Evolutionary conservation across 2,797 vertebrate species (phyloP), one percentile per base, ranked within the genome.

Genomic region (Geotrypetes seraphini): DNA sequence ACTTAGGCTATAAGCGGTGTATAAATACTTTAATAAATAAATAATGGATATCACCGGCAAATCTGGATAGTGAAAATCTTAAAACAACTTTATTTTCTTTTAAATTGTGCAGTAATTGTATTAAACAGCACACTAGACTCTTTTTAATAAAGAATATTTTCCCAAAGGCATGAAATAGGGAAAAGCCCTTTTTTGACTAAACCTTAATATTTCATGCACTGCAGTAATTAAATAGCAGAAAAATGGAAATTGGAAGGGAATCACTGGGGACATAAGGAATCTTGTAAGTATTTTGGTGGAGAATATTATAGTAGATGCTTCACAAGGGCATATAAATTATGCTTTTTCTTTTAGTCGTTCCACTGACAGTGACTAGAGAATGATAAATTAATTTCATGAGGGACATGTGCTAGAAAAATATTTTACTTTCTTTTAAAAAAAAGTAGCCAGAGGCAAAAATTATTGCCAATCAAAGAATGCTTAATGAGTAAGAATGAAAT

Each of bases 261-360:
- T 28, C 32, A 4, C 16, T 11, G 11, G 17, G 45, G 49, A 49
- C 31, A 44, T 22, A 29, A 12, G 33, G 32, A 3, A 43, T 34
- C 26, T 36, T 12, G 8, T 24, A 36, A 31, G 14, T 30, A 16
- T 31, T 4, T 8, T 35, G 7, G 14, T 12, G 44, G 34, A 45
- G 26, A 44, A 36, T 53, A 38, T 44, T 49, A 18, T 53, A 44
- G 13, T 31, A 57, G 29, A 16, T 48, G 13, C 31, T 35, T 34
- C 25, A 5, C 34, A 28, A 47, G 60, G 59, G 36, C 42, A 50
- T 47, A 50, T 16, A 31, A 56, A 53, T 53, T 12, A 19, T 36
- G 15, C 22, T 30, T 57, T 46, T 48, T n/a, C n/a, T 53, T 22
- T 4, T 2, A 10, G 39, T 46, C 19, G 2, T 22, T n/a, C n/a